phyloP scores from a whole-genome alignment of 2,888 invertebrate species.

The Rhamnusium bicolor region DNA sequence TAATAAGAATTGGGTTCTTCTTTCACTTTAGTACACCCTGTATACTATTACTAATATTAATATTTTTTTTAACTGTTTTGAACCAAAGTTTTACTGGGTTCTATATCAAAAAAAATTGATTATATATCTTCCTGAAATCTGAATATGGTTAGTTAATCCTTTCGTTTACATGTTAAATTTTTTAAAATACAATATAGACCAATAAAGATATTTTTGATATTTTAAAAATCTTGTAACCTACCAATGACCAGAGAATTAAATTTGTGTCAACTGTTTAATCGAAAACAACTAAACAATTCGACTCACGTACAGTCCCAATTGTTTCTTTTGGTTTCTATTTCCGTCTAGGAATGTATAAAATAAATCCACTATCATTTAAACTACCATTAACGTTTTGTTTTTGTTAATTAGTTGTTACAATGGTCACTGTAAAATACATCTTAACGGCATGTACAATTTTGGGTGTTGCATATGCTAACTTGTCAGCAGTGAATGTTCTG shows the following conservation, averaged over 20 bases:
- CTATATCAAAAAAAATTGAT: no score
- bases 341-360: slow-evolving; percentile 67
- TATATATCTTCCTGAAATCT: no score
- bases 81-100: no score
- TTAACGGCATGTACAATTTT: slow-evolving; percentile 49
- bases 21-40: no score
- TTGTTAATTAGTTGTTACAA: slow-evolving; percentile 42
- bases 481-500: slow-evolving; percentile 77
- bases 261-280: background rate
- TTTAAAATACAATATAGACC: background rate
- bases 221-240: no score
- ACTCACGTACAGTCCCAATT: slow-evolving; percentile 68
- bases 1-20: no score
- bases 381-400: slow-evolving; percentile 45
- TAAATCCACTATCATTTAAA: slow-evolving; percentile 44
- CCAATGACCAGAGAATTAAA: background rate
- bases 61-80: no score
- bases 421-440: slow-evolving; percentile 57
- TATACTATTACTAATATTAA: no score
- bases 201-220: no score
- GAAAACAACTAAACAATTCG: slow-evolving; percentile 35
- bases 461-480: slow-evolving; percentile 53
- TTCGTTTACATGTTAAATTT: no score
- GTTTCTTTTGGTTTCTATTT: slow-evolving; percentile 69
- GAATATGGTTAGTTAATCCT: background rate